Percentiles rank a stretch among this genome's conserved stretches.
Evolutionary conservation across 2,888 invertebrate species (phyloP).

Genomic region (Erynnis tages): DNA sequence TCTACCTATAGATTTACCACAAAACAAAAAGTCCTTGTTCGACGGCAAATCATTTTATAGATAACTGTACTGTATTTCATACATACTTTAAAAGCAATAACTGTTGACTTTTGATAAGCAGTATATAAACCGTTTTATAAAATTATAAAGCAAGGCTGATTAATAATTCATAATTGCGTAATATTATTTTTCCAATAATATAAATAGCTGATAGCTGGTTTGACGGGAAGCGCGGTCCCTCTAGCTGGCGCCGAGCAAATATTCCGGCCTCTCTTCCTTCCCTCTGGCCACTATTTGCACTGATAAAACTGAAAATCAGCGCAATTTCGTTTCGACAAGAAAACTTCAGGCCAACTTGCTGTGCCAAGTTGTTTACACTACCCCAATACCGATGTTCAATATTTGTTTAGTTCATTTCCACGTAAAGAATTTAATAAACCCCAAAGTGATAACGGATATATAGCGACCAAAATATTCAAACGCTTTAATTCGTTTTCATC

Average conservation of each 20-base stretch:
- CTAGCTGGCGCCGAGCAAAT: conserved; percentile 39
- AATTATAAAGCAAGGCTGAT: no score
- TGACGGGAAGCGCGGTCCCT: conserved; percentile 14
- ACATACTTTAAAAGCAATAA: no score
- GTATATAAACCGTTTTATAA: no score
- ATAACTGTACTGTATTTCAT: no score
- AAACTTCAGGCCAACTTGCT: conserved; percentile 15
- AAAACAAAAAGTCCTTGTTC: no score
- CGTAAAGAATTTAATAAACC: conserved; percentile 12
- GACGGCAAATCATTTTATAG: no score
- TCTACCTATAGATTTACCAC: no score
- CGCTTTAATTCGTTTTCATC: conserved; percentile 5
- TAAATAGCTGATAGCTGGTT: neutral
- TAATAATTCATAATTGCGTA: no score
- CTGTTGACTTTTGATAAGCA: no score
- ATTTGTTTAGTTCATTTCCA: conserved; percentile 5
- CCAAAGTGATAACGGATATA: neutral
- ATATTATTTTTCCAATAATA: no score
- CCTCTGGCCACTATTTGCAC: conserved; percentile 46
- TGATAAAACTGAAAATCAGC: conserved; percentile 44
- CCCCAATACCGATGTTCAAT: conserved; percentile 6
- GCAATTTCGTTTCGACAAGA: conserved; percentile 18
- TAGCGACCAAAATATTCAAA: neutral
- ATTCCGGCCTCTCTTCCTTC: conserved; percentile 40
- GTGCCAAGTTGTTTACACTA: conserved; percentile 9